Base-by-base conservation (phyloP, 2,888 invertebrate genomes). In the Hydrotaea diabolus region DNA sequence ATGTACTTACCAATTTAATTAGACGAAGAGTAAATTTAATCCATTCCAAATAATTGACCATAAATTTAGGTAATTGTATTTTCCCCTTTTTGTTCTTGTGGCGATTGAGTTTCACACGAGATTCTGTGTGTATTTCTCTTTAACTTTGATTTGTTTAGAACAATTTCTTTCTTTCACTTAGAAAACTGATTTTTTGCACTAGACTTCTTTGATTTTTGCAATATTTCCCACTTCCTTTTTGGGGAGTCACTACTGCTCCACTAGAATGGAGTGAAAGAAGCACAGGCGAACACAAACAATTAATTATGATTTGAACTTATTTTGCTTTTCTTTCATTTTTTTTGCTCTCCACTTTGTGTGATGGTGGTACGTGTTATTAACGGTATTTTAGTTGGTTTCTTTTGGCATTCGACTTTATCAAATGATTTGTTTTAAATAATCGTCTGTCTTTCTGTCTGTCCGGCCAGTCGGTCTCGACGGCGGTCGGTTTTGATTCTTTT, bases 1-100 rank as follows among this genome's bases (percentile, higher is more conserved):
- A 49, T n/a, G 49, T n/a, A 49, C 49, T 49, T n/a, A 49, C 49
- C 49, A 49, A 49, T 49, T 49, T 49, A 15, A 9, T 13, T 15
- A 43, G 43, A n/a, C 15, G 43, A 1, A 43, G 43, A 43, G n/a
- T n/a, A 13, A 15, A 13, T 49, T 49, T 49, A 49, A 49, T 49
- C 49, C 49, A 49, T n/a, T 49, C n/a, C 5, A 49, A 49, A 49
- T n/a, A 49, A 49, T n/a, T 49, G 49, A 49, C 49, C n/a, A 49
- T 49, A 43, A 43, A 39, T 8, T 39, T 2, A 2, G 49, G 49
- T 4, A 43, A 15, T 43, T 49, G n/a, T 49, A n/a, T 49, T 21
- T 5, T 2, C 55, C 9, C 55, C 21, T 21, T 21, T 55, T 19
- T 2, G 21, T 21, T 19, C 2, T 31, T 31, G 2, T 31, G 3